These are phyloP conservation scores for Leptinotarsa haldemani DNA, from an alignment of 2,888 invertebrate genomes.

Conservation along the genomic window DNA sequence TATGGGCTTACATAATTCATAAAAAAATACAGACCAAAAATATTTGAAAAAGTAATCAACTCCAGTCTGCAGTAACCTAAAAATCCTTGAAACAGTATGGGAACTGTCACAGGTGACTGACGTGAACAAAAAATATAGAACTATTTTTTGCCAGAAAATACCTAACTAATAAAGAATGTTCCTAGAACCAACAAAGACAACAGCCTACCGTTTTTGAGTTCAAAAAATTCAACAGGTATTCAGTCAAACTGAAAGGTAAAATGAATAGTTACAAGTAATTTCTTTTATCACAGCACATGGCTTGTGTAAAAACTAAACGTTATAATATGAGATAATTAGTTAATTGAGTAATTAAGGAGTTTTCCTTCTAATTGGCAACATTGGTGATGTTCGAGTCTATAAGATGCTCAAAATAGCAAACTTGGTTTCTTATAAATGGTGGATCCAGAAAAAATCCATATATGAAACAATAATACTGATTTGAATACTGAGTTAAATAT, in stretches of 20 bases:
- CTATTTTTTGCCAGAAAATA: too few species aligned
- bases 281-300: not conserved
- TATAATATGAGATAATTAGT: conserved; percentile 5
- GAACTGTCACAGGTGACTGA: not conserved
- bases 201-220: conserved; percentile 1
- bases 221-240: not conserved
- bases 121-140: too few species aligned
- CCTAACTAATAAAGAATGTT: too few species aligned
- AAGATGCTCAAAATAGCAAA: not conserved
- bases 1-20: too few species aligned
- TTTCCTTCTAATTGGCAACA: not conserved
- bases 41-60: too few species aligned
- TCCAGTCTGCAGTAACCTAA: too few species aligned
- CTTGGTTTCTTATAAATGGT: not conserved
- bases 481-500: conserved; percentile 9
- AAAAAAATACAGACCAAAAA: too few species aligned
- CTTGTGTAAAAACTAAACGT: conserved; percentile 1
- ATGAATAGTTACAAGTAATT: not conserved
- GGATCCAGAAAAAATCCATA: not conserved
- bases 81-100: too few species aligned
- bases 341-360: conserved; percentile 7
- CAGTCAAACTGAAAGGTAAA: not conserved
- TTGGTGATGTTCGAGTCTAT: conserved; percentile 7
- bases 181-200: not conserved
- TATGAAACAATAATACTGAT: conserved; percentile 13